Conservation (phyloP, 1,140 invertebrate genomes). For the Gyrodactylus bullatarudis region DNA sequence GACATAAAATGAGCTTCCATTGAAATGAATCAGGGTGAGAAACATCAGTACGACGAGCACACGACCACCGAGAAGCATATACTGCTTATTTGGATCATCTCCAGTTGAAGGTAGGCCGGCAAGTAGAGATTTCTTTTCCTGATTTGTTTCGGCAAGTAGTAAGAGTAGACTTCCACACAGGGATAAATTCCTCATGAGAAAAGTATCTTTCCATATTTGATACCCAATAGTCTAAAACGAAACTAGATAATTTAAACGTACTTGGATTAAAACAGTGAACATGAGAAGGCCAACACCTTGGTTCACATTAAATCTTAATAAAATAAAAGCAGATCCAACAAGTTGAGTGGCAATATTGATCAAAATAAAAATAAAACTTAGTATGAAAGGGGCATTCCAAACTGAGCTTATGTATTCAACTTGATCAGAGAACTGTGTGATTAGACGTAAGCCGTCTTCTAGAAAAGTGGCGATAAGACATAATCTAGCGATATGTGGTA, state of each 20-base stretch:
- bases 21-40: slow-evolving; percentile 64
- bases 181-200: slow-evolving; percentile 44
- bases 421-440: slow-evolving; percentile 89
- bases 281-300: slow-evolving; percentile 71
- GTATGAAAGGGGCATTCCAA: slow-evolving; percentile 23
- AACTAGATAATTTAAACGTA: slow-evolving; percentile 9
- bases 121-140: slow-evolving; percentile 55
- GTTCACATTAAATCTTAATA: slow-evolving; percentile 56
- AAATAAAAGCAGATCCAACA: slow-evolving; percentile 68
- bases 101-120: slow-evolving; percentile 79
- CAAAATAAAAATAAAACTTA: slow-evolving; percentile 61
- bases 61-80: slow-evolving; percentile 69
- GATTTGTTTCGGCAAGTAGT: slow-evolving; percentile 61
- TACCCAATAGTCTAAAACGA: slow-evolving; percentile 58
- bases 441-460: slow-evolving; percentile 95
- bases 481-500: slow-evolving; percentile 67
- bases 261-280: slow-evolving; percentile 75
- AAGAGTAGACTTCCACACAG: slow-evolving; percentile 69
- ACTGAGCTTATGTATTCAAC: slow-evolving; percentile 51
- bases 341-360: slow-evolving; percentile 76
- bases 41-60: slow-evolving; percentile 94
- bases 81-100: slow-evolving; percentile 86
- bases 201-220: slow-evolving; percentile 66
- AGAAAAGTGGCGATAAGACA: slow-evolving; percentile 96
- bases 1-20: slow-evolving; percentile 32